These are phyloP conservation scores for Spisula subtruncata DNA, from an alignment of 2,888 invertebrate genomes.

Conservation along the genomic window DNA sequence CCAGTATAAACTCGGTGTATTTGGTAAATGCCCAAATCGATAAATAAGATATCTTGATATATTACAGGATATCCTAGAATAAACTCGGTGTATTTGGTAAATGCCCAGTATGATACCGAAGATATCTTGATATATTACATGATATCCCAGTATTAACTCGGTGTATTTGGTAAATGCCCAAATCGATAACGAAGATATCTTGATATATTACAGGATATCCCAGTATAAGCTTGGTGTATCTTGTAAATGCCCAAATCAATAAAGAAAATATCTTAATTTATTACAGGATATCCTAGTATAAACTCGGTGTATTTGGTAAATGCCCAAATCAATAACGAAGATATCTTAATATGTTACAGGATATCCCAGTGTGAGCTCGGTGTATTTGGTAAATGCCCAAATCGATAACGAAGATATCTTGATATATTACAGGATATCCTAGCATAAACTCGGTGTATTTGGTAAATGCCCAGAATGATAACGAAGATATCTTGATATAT, in stretches of 20 bases:
- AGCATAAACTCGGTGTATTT: constrained; percentile 76
- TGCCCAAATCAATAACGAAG: constrained; percentile 78
- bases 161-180: constrained; percentile 80
- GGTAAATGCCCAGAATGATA: constrained; percentile 81
- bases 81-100: constrained; percentile 77
- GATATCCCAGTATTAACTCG: constrained; percentile 81
- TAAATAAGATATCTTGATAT: constrained; percentile 71
- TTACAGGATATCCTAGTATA: constrained; percentile 82
- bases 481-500: constrained; percentile 60
- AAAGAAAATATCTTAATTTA: constrained; percentile 70
- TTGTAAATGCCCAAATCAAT: constrained; percentile 81
- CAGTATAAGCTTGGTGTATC: constrained; percentile 75
- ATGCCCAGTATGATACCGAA: constrained; percentile 79
- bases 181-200: constrained; percentile 77
- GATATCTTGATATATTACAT: constrained; percentile 74
- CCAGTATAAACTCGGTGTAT: constrained; percentile 77
- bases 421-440: constrained; percentile 80
- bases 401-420: constrained; percentile 77
- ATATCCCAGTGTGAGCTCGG: constrained; percentile 80
- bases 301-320: constrained; percentile 78
- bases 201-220: constrained; percentile 80
- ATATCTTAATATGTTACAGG: constrained; percentile 75
- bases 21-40: constrained; percentile 82
- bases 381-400: constrained; percentile 79
- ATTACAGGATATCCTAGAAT: constrained; percentile 82